Base-by-base conservation (phyloP, 1,140 invertebrate species). In the Mactra quadrangularis region DNA sequence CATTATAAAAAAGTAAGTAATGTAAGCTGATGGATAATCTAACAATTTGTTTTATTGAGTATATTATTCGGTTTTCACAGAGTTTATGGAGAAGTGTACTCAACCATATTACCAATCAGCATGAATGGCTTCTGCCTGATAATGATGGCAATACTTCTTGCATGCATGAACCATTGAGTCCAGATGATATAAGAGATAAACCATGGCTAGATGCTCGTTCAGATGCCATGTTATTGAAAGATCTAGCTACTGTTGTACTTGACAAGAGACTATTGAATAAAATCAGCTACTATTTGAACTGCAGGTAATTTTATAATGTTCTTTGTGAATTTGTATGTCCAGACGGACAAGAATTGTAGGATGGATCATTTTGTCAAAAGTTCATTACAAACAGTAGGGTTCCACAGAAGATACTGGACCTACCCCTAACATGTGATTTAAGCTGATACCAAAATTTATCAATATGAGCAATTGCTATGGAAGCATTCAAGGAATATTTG, bases 211-310 rank as follows among this genome's bases (percentile, higher is more conserved):
- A 72, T 17, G 25, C 55, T 27, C 7, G 3, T 33, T n/a, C 27
- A 35, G 22, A 41, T n/a, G 53, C 27, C 3, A 11, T 3, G n/a
- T 31, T 31, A 38, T 22, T 45, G 11, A 25, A 31, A 41, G 55
- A 57, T 19, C 38, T 75, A 22, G 27, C 31, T 15, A 19, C 33
- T 3, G 41, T 59, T 29, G 41, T 75, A 9, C n/a, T 57, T 35
- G 55, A 75, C 35, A 35, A 41, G 29, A 38, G 71, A 45, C 31
- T 75, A n/a, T n/a, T 75, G 31, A n/a, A n/a, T n/a, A n/a, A n/a
- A n/a, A n/a, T n/a, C n/a, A n/a, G n/a, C n/a, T n/a, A n/a, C n/a
- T n/a, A n/a, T n/a, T n/a, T n/a, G n/a, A n/a, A n/a, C n/a, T n/a
- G n/a, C n/a, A n/a, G n/a, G n/a, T n/a, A n/a, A 60, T 45, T 4